A percentile compares a stretch with the other conserved stretches of the same genome.
These are phyloP conservation scores for Elgonia sp. DNA, from an alignment of 2,888 invertebrate genomes.

Conservation along the genomic window DNA sequence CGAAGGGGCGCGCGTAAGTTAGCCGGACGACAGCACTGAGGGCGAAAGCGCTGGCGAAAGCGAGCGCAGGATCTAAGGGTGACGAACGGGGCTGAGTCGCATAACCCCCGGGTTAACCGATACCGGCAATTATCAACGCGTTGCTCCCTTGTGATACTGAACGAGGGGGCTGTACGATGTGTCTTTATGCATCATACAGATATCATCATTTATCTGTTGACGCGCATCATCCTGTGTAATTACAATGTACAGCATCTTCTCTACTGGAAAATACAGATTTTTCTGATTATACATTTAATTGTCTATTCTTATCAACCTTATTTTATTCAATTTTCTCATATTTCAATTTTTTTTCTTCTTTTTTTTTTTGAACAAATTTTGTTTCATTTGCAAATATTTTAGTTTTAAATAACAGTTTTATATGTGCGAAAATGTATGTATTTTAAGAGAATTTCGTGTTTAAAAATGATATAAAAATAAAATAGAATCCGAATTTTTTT, in stretches of 20 bases:
- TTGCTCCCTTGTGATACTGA: constrained; percentile 80
- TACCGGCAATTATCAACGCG: constrained; percentile 87
- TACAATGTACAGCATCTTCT: constrained; percentile 72
- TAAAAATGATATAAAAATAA: too few relatives aligned
- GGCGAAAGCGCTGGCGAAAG: constrained; percentile 82
- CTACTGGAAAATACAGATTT: constrained; percentile 55
- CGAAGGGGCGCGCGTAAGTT: constrained; percentile 86
- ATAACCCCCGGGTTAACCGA: constrained; percentile 86
- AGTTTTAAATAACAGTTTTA: too few relatives aligned
- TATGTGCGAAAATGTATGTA: too few relatives aligned
- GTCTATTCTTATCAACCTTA: too few relatives aligned
- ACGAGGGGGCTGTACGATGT: constrained; percentile 72
- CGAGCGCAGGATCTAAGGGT: constrained; percentile 77
- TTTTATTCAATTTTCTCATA: too few relatives aligned
- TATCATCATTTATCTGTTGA: constrained; percentile 80
- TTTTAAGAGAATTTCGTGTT: too few relatives aligned
- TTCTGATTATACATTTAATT: constrained; percentile 31
- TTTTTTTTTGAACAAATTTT: too few relatives aligned
- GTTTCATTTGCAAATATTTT: too few relatives aligned
- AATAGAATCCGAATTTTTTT: too few relatives aligned
- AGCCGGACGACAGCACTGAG: constrained; percentile 81
- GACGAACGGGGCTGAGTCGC: constrained; percentile 78
- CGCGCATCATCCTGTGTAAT: constrained; percentile 82
- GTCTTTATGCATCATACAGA: constrained; percentile 74
- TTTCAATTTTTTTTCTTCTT: too few relatives aligned